Base-by-base conservation (phyloP, 2,113 vertebrate species). In the Chrysemys picta region DNA sequence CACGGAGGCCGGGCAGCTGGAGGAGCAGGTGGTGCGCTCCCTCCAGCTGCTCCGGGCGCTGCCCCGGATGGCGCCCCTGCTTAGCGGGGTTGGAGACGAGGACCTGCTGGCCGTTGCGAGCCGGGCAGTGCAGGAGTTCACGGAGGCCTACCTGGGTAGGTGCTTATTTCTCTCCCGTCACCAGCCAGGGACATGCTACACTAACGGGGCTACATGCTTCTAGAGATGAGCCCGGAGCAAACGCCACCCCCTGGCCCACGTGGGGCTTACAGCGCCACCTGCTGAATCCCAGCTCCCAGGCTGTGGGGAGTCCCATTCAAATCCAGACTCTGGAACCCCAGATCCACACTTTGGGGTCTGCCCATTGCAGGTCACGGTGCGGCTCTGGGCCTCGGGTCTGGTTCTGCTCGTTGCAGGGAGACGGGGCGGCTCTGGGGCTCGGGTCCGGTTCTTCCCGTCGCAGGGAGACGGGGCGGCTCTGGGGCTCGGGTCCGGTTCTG, bases 81-180 rank as follows among this genome's bases (percentile, higher is more conserved):
- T 98, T 24, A 76, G 69, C 65, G 85, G 72, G 1, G 10, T 97
- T 87, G 92, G 81, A 57, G 75, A 50, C 0, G 80, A 94, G 25
- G 87, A 96, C 42, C 57, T 92, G 84, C 89, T 1, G 0, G 69
- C 82, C 4, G 72, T 96, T 10, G 97, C 98, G 24, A 92, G 31
- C 1, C 38, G 49, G 3, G 98, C 97, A 0, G 89, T 98, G 11
- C 96, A 87, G 84, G 98, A 98, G 82, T 99, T 99, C 96, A 95
- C 85, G 2, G 92, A 98, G 10, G 84, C 72, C n/a, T 99, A 98
- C 90, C 93, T 99, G 38, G 99, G 99, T 99, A 97, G 94, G 97
- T 25, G 56, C 54, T 5, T 10, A 59, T 50, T 45, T 2, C 1
- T 0, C 2, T 1, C 3, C 0, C 8, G 0, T 52, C 52, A 38